phyloP scores from a whole-genome alignment of 2,113 vertebrate species.

The Larimichthys polyactis region DNA sequence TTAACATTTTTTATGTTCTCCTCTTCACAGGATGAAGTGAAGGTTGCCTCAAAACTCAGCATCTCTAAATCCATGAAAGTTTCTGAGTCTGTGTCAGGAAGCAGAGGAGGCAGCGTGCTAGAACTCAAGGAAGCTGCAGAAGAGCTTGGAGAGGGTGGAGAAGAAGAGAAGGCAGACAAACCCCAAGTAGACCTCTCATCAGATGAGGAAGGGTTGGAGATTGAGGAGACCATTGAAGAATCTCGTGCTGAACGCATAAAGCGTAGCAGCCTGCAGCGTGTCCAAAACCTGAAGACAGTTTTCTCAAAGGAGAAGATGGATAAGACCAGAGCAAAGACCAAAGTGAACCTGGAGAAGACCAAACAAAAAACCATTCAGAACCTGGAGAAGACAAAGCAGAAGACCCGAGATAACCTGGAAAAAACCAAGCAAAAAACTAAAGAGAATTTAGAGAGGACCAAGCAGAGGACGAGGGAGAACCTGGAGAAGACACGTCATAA shows the following conservation, averaged over 20 bases:
- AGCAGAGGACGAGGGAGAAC: constrained; percentile 89
- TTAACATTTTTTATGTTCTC: constrained; percentile 25
- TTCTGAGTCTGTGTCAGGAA: constrained; percentile 85
- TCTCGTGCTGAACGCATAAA: constrained; percentile 95
- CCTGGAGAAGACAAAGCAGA: constrained; percentile 87
- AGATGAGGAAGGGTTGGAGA: constrained; percentile 93
- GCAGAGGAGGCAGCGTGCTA: constrained; percentile 74
- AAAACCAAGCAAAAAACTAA: constrained; percentile 90
- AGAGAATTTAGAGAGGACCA: constrained; percentile 93
- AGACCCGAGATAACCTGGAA: constrained; percentile 93
- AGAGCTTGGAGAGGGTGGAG: constrained; percentile 64
- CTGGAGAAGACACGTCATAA: constrained; percentile 92
- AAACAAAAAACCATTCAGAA: constrained; percentile 91
- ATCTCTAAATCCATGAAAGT: constrained; percentile 91
- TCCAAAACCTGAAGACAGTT: constrained; percentile 95
- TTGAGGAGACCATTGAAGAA: constrained; percentile 92
- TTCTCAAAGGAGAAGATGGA: constrained; percentile 97
- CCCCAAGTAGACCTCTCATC: constrained; percentile 91
- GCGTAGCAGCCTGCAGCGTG: constrained; percentile 92
- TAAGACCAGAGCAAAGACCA: constrained; percentile 89
- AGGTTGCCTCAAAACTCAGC: constrained; percentile 91
- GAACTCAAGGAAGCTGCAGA: constrained; percentile 76
- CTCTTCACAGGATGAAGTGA: constrained; percentile 92
- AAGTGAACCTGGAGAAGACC: constrained; percentile 93
- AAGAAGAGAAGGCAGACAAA: constrained; percentile 82